These are phyloP conservation scores for Zeus faber DNA, from an alignment of 2,113 vertebrate species.

Conservation along the genomic window DNA sequence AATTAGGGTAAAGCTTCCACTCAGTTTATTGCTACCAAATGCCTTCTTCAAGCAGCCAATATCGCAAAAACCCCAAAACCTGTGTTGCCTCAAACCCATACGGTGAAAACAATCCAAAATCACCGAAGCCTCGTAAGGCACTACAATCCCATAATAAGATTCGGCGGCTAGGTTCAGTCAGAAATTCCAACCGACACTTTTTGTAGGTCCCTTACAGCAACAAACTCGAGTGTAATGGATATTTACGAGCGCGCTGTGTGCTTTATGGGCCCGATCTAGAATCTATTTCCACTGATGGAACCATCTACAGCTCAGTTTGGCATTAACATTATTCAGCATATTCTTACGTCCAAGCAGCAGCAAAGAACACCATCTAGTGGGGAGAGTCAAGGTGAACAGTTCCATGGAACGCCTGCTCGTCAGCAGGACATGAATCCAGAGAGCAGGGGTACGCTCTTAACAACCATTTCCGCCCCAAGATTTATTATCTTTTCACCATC, in stretches of 20 bases:
- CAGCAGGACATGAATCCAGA: slow-evolving; percentile 30
- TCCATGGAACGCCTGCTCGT: slow-evolving; percentile 15
- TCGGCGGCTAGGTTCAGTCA: background rate
- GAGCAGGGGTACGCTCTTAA: slow-evolving; percentile 56
- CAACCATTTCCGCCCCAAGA: background rate
- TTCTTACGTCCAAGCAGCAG: slow-evolving; percentile 39
- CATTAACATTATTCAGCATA: background rate
- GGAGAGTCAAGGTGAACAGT: slow-evolving; percentile 28
- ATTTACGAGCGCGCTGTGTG: no score
- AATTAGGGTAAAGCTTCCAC: no score
- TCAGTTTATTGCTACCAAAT: no score
- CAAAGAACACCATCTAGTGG: slow-evolving; percentile 60
- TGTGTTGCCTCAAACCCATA: no score
- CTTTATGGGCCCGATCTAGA: no score
- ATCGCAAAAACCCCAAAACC: no score
- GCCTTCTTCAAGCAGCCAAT: no score
- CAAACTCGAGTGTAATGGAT: no score
- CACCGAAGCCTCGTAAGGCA: no score
- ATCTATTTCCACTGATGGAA: no score
- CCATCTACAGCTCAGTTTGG: background rate
- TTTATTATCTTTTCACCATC: background rate
- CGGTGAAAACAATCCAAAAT: no score
- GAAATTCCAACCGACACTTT: background rate
- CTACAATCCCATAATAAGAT: background rate
- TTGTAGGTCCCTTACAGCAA: background rate